A percentile compares a stretch with the other conserved stretches of the same genome.
Conservation (phyloP, 2,113 vertebrate genomes). For the cat (Felis catus) region F.catus_Fca126_mat1.0 CM031420.1:112261501-112262000, state of each 20-base stretch:
- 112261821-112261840: too few relatives aligned
- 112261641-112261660: background rate
- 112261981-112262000: background rate
- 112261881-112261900: too few relatives aligned
- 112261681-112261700: background rate
- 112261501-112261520: background rate
- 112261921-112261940: too few relatives aligned
- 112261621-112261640: background rate
- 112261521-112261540: background rate
- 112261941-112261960: too few relatives aligned
- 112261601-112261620: background rate
- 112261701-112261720: background rate
- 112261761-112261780: background rate
- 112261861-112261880: too few relatives aligned
- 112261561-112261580: background rate
- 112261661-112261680: background rate
- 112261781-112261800: too few relatives aligned
- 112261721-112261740: background rate
- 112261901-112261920: too few relatives aligned
- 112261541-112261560: background rate
- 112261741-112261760: background rate
- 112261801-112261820: too few relatives aligned
- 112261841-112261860: too few relatives aligned
- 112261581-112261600: background rate
- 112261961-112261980: background rate